Evolutionary conservation across 1,140 invertebrate species (phyloP).

Genomic region (Drosophila rhopaloa): DNA sequence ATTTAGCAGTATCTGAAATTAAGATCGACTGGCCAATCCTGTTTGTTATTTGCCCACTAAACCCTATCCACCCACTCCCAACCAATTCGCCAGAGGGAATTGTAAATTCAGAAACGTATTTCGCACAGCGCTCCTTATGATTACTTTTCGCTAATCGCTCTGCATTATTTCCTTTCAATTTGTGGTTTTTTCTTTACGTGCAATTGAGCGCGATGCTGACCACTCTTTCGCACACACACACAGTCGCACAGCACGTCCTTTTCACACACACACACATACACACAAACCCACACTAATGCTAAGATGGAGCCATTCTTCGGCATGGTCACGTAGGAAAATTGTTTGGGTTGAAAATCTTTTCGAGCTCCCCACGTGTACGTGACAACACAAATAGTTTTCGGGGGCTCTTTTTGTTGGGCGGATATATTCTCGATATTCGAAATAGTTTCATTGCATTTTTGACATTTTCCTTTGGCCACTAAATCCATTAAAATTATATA

Average conservation of each 20-base stretch:
- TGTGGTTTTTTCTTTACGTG: conserved; percentile 74
- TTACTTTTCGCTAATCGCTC: conserved; percentile 81
- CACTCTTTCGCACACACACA: conserved; percentile 17
- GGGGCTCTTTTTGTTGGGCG: conserved; percentile 9
- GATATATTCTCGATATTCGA: conserved; percentile 36
- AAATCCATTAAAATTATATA: conserved; percentile 80
- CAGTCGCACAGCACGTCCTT: conserved; percentile 11
- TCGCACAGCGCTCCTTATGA: conserved; percentile 65
- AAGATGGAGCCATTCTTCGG: conserved; percentile 28
- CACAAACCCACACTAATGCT: conserved; percentile 11
- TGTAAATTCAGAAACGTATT: conserved; percentile 62
- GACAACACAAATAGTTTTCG: conserved; percentile 77
- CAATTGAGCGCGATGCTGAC: conserved; percentile 62
- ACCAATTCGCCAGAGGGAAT: conserved; percentile 15
- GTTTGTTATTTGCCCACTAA: not conserved
- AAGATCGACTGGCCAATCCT: conserved; percentile 1
- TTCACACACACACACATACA: conserved; percentile 9
- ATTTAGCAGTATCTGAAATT: conserved; percentile 15
- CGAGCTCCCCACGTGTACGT: conserved; percentile 59
- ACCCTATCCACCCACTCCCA: not conserved
- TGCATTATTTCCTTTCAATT: conserved; percentile 82
- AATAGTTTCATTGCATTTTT: conserved; percentile 67
- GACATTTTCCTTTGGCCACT: conserved; percentile 75
- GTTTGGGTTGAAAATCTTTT: conserved; percentile 74
- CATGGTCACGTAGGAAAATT: conserved; percentile 74